Percentiles rank a stretch among this genome's conserved stretches.
phyloP scores from a whole-genome alignment of 2,797 vertebrate genomes.

The Smutsia temminckii region DNA sequence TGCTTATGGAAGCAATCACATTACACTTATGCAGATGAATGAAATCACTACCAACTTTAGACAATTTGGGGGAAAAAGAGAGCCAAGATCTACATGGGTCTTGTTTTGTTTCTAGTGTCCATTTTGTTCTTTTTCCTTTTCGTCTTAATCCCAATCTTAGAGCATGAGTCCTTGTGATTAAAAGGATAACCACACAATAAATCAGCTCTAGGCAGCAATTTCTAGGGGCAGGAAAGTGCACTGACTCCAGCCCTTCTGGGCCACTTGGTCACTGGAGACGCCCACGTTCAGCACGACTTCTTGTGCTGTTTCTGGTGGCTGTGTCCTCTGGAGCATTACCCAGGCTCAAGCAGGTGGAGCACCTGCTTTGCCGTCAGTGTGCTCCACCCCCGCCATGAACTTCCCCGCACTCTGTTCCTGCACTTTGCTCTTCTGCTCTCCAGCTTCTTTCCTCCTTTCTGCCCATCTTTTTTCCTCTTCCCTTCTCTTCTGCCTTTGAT shows the following conservation, averaged over 20 bases:
- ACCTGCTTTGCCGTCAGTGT: no score
- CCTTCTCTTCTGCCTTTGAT: background rate
- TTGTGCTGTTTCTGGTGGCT: background rate
- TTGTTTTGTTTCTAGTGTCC: background rate
- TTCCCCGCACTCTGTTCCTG: rapidly evolving
- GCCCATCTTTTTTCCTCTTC: background rate
- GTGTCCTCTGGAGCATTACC: background rate
- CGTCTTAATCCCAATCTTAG: background rate
- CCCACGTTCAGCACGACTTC: rapidly evolving
- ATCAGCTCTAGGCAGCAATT: background rate
- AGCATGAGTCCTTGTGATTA: background rate
- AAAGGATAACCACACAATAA: background rate
- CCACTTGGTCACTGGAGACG: background rate
- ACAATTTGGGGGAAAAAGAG: background rate
- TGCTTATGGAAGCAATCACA: background rate
- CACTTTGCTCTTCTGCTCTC: background rate
- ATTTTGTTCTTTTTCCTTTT: background rate
- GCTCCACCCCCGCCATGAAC: no score
- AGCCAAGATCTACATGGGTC: background rate
- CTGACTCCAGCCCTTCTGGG: background rate
- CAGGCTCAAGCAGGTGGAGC: rapidly evolving
- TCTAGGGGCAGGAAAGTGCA: rapidly evolving
- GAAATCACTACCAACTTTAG: background rate
- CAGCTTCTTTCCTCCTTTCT: background rate
- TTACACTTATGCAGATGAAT: background rate